These are phyloP conservation scores for Kryptopterus vitreolus DNA, from an alignment of 2,797 vertebrate species.

Conservation along the genomic window DNA sequence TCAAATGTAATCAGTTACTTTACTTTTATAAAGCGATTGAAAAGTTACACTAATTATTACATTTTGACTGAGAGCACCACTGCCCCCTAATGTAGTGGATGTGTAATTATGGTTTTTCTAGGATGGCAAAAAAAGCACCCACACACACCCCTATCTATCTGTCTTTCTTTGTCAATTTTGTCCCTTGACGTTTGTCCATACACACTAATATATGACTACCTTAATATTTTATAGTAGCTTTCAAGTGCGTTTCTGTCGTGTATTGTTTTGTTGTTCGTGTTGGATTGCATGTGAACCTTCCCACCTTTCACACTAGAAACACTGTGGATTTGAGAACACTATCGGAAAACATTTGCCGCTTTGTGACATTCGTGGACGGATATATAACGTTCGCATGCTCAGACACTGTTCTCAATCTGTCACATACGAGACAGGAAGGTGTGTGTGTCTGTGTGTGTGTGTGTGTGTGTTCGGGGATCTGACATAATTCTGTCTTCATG, in stretches of 20 bases:
- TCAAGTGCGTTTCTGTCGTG: not conserved
- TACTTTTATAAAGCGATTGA: too few relatives aligned
- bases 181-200: not conserved
- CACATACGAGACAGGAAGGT: not conserved
- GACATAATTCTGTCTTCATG: conserved; percentile 30
- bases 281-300: not conserved
- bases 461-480: not conserved
- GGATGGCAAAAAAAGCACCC: too few relatives aligned
- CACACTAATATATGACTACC: not conserved
- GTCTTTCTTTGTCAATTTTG: too few relatives aligned
- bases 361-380: not conserved
- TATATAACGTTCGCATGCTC: not conserved
- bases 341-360: not conserved
- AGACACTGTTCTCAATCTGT: conserved; percentile 24
- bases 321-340: not conserved
- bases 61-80: too few relatives aligned
- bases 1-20: too few relatives aligned
- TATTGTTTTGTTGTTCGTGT: not conserved
- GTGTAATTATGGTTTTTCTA: too few relatives aligned
- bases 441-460: not conserved
- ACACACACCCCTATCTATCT: too few relatives aligned
- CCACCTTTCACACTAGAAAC: not conserved
- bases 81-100: too few relatives aligned
- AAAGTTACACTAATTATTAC: too few relatives aligned
- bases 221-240: not conserved